Evolutionary conservation across 1,140 invertebrate genomes (phyloP), one percentile per base, ranked within the genome.

Genomic region (Drosophila malerkotliana): DNA sequence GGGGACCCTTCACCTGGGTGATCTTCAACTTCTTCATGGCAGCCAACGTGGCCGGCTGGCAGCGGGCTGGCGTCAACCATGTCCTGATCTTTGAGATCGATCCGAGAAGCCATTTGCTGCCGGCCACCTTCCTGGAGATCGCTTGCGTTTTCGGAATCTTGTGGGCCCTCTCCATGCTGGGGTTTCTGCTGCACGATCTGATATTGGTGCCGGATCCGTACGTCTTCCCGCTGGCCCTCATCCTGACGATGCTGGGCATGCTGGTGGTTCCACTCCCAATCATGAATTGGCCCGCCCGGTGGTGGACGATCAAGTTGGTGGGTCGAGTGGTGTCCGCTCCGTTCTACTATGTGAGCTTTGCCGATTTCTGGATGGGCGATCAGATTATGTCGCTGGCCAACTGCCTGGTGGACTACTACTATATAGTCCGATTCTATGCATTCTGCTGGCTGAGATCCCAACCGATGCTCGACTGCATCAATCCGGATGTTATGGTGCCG

Each of bases 331-430:
- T 97, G 59, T 93, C 94, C 4, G 96, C 97, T 1, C 97, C 97
- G 8, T 96, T 98, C 88, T 95, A 96, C 72, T 94, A 95, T 82
- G 97, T 98, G 12, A 94, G 94, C 10, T 98, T 98, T 91, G 96
- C 97, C 55, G 97, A 98, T 92, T 98, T 98, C 93, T 98, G 97
- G 97, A 94, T 98, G 59, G 97, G 96, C 57, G 97, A 98, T 93
- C 97, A 98, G 91, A 93, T 98, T 28, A 98, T 97, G 87, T 97
- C 96, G 76, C 91, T 98, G 37, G 94, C 94, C 2, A 94, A 94
- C 10, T 95, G 96, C 12, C 93, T 98, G 32, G 91, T 96, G 21
- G 97, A 98, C 85, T 94, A 97, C 73, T 96, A 98, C 78, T 97
- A 95, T 90, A 94, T 97, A 24, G 81, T 95, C 24, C 94, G 94